A percentile compares a stretch with the other conserved stretches of the same genome.
Evolutionary conservation across 2,888 invertebrate species (phyloP).

Genomic region (Nomada fucata): DNA sequence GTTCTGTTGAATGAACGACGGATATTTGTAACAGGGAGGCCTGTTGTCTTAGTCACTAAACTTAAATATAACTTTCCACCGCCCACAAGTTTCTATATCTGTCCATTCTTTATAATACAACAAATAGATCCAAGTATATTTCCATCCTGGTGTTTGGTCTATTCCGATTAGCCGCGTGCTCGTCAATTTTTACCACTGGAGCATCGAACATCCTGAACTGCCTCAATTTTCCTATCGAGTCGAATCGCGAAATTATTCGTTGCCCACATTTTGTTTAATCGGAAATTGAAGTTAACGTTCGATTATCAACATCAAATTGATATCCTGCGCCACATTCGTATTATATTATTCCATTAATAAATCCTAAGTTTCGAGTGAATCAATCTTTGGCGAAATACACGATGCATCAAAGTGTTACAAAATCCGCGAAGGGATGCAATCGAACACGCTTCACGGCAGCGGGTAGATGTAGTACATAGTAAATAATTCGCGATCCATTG

Average conservation of each 20-base stretch:
- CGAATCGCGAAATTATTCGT: too few relatives aligned
- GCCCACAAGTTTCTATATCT: constrained; percentile 66
- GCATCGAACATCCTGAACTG: background rate
- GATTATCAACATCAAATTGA: background rate
- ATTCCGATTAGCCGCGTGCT: constrained; percentile 4
- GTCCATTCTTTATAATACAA: constrained; percentile 61
- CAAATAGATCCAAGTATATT: constrained; percentile 4
- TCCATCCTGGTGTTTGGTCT: background rate
- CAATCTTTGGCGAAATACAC: background rate
- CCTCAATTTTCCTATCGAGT: too few relatives aligned
- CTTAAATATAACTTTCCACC: constrained; percentile 63
- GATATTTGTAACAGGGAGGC: constrained; percentile 55
- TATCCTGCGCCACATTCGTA: background rate
- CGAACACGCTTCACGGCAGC: background rate
- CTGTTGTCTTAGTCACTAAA: constrained; percentile 63
- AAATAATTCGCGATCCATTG: constrained; percentile 70
- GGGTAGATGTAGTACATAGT: constrained; percentile 41
- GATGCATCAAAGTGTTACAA: too few relatives aligned
- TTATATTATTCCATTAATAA: background rate
- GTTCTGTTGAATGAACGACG: constrained; percentile 73
- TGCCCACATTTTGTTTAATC: too few relatives aligned
- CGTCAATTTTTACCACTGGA: background rate
- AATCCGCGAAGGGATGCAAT: background rate
- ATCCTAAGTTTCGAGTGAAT: background rate
- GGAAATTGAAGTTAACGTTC: too few relatives aligned